Base-by-base conservation (phyloP, 2,113 vertebrate genomes). In the Hydrochoerus hydrochaeris region DNA sequence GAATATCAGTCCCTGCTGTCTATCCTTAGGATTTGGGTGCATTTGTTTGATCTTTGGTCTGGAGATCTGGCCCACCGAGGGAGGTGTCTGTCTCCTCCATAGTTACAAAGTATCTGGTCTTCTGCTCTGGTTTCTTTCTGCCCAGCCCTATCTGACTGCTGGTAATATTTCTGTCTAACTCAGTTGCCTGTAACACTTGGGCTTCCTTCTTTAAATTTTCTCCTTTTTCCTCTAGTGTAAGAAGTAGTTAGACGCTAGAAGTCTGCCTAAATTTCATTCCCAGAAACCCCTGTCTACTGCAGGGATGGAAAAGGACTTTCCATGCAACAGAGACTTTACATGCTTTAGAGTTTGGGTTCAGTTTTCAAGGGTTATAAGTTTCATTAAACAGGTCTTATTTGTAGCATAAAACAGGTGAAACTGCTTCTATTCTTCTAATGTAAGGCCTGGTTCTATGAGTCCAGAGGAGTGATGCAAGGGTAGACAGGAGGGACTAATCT, bases 341-440 rank as follows among this genome's bases (percentile, higher is more conserved):
- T 14, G 16, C 35, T 1, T 30, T 17, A 32, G 17, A 67, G 46
- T 57, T 65, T 75, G 9, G 20, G 13, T 71, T 93, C n/a, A 14
- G 54, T 93, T 93, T 85, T 78, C 62, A 87, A 19, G 65, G 54
- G 10, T 67, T 80, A 69, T 28, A 32, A 75, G 19, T 95, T 94
- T 85, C 12, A 92, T 73, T n/a, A 20, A 92, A 19, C 35, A 11
- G 8, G 87, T 71, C 30, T 92, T 87, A 78, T 54, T 77, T 87
- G 35, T 38, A 28, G 22, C 20, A 7, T 92, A 16, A 60, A 52
- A 71, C 69, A n/a, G 24, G 30, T 32, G 8, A 94, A 28, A 62
- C 35, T 95, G 16, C 49, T 95, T 92, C 46, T 4, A 41, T 77
- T 12, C 14, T 54, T 63, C 85, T 78, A 49, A 62, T 38, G 46